Conservation (phyloP, 2,797 vertebrate species). For the Capromys pilorides region DNA sequence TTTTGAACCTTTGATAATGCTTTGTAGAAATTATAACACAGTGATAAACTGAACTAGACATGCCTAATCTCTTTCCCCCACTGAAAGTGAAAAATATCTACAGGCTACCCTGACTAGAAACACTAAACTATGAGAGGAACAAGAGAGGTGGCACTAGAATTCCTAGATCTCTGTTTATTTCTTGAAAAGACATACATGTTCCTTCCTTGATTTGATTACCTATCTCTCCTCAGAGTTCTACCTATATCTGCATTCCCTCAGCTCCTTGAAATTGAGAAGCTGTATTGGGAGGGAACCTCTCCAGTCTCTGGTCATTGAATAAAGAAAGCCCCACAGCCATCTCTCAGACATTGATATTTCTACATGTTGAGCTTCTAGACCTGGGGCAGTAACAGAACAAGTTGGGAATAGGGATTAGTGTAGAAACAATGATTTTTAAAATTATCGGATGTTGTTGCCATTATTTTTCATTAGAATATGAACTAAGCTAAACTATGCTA, state of each 20-base stretch:
- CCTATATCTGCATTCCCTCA: neutral
- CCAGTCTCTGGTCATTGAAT: neutral
- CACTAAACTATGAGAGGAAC: neutral
- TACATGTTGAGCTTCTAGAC: neutral
- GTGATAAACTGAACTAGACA: neutral
- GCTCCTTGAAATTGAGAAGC: neutral
- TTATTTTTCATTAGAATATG: constrained; percentile 30
- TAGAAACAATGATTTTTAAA: neutral
- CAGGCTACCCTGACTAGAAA: neutral
- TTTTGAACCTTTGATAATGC: neutral
- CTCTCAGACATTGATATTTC: neutral
- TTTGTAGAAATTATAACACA: neutral
- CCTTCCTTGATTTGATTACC: neutral
- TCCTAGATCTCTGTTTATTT: neutral
- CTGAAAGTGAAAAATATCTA: neutral
- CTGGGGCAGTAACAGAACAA: neutral
- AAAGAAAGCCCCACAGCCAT: neutral
- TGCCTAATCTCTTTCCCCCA: neutral
- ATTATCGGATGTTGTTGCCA: neutral
- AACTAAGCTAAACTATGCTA: neutral
- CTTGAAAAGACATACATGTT: too few relatives aligned
- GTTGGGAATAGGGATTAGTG: neutral
- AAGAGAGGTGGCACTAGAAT: neutral
- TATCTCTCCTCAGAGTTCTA: neutral
- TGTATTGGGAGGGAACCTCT: neutral